These are phyloP conservation scores for Neotoma lepida DNA, from an alignment of 2,113 vertebrate species.

Conservation along the genomic window DNA sequence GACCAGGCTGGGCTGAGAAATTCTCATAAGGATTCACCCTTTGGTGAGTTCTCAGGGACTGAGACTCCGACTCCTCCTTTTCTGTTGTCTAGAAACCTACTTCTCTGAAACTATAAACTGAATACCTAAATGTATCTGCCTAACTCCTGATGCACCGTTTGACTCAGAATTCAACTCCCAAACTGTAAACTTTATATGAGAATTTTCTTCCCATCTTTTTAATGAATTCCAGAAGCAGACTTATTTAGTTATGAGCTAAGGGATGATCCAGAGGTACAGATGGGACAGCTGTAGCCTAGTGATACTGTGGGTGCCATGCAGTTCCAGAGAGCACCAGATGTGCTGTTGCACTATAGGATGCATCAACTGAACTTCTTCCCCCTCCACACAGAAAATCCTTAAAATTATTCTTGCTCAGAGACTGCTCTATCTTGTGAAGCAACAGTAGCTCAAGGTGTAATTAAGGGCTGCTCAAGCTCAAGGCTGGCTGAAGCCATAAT, in stretches of 20 bases:
- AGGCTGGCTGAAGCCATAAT: background rate
- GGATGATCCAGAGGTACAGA: background rate
- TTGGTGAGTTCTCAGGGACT: background rate
- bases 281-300: background rate
- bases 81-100: background rate
- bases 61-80: background rate
- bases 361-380: background rate
- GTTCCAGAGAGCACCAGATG: background rate
- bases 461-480: background rate
- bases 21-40: background rate
- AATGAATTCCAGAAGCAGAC: background rate
- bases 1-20: background rate
- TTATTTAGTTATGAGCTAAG: background rate
- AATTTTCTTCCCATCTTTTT: background rate
- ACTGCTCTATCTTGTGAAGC: background rate
- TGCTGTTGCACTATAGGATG: background rate
- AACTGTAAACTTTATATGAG: background rate
- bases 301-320: background rate
- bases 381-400: background rate
- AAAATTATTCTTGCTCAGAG: background rate
- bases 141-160: background rate
- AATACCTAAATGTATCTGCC: background rate
- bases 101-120: conserved; percentile 23
- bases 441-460: background rate
- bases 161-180: background rate